phyloP scores from a whole-genome alignment of 1,140 invertebrate species.

The Orchesella cincta region DNA sequence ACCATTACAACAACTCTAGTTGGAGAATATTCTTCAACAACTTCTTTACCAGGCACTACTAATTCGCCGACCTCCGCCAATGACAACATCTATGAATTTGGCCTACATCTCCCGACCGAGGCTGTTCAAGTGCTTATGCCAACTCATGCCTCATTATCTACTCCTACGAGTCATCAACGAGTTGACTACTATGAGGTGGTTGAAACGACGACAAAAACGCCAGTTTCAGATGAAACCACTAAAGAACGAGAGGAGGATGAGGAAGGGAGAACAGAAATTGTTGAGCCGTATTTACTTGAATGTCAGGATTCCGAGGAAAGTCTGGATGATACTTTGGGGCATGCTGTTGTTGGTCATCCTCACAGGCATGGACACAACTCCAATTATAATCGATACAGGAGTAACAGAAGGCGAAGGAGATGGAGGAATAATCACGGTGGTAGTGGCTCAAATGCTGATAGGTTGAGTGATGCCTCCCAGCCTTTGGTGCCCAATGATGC shows the following conservation, averaged over 20 bases:
- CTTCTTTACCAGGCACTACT: not conserved
- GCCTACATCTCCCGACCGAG: constrained; percentile 3
- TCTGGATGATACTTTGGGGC: not conserved
- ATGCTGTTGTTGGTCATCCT: not conserved
- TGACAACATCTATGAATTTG: not conserved
- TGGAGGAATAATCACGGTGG: constrained; percentile 19
- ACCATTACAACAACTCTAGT: constrained; percentile 18
- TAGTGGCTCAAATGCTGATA: not conserved
- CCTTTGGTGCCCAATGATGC: too few relatives aligned
- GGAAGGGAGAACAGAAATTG: not conserved
- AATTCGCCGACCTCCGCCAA: not conserved
- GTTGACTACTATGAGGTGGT: not conserved
- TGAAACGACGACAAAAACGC: not conserved
- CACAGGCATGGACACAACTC: not conserved
- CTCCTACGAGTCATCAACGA: not conserved
- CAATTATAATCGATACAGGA: constrained; percentile 7
- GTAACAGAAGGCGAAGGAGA: constrained; percentile 4
- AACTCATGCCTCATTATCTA: constrained; percentile 20
- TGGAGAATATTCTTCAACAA: constrained; percentile 6
- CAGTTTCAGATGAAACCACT: not conserved
- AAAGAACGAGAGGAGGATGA: not conserved
- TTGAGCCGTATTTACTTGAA: constrained; percentile 1
- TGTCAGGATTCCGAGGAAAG: not conserved
- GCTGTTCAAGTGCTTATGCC: not conserved
- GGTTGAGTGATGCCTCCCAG: not conserved